These are phyloP conservation scores for Ennomos quercinarius DNA, from an alignment of 2,888 invertebrate species.

Conservation along the genomic window DNA sequence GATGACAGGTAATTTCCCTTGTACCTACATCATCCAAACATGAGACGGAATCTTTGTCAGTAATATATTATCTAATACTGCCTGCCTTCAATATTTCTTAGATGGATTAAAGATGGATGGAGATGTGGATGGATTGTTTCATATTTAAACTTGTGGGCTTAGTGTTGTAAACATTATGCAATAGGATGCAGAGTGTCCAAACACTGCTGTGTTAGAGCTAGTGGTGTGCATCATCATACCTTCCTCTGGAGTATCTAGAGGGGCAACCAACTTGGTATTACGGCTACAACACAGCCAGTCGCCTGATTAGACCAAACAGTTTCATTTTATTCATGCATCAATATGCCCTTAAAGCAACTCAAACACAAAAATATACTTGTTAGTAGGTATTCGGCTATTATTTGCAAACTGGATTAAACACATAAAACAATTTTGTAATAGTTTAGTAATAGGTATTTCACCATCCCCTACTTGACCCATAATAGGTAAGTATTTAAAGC, in stretches of 20 bases:
- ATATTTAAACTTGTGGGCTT: neutral
- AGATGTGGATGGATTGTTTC: too few species aligned
- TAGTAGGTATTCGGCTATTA: neutral
- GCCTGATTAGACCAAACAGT: slow-evolving; percentile 60
- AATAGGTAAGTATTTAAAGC: too few species aligned
- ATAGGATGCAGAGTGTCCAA: slow-evolving; percentile 23
- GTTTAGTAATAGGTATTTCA: too few species aligned
- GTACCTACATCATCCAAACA: neutral
- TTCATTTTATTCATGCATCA: slow-evolving; percentile 26
- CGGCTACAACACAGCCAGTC: slow-evolving; percentile 77
- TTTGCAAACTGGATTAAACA: too few species aligned
- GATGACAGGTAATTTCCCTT: too few species aligned
- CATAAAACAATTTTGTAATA: too few species aligned
- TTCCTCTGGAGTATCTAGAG: slow-evolving; percentile 58
- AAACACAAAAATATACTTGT: slow-evolving; percentile 5
- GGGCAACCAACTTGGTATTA: slow-evolving; percentile 64
- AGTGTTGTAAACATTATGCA: neutral
- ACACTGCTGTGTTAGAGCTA: slow-evolving; percentile 12
- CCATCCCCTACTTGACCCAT: too few species aligned
- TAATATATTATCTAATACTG: too few species aligned
- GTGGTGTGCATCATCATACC: slow-evolving; percentile 55
- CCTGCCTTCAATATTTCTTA: too few species aligned
- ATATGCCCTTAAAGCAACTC: slow-evolving; percentile 5
- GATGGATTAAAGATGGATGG: too few species aligned
- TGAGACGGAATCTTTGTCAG: neutral